Evolutionary conservation across 2,797 vertebrate species (phyloP).

Genomic region (Emydoidea blandingii): DNA sequence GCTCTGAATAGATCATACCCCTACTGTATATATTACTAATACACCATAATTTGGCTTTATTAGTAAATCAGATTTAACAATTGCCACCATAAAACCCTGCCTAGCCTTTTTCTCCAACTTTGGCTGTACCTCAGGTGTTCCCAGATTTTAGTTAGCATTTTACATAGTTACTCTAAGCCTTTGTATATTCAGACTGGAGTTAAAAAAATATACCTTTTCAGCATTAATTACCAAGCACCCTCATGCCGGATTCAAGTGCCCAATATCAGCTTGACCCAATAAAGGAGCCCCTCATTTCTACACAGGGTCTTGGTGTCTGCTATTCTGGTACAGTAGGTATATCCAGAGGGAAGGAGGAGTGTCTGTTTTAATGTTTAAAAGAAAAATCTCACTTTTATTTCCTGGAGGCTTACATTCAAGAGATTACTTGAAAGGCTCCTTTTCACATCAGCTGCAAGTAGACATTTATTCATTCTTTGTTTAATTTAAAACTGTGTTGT

Average conservation of each 20-base stretch:
- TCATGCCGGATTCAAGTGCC: not conserved
- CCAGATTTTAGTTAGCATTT: not conserved
- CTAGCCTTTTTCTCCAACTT: not conserved
- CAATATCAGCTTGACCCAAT: not conserved
- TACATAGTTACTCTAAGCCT: not conserved
- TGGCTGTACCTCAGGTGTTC: not conserved
- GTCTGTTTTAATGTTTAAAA: not conserved
- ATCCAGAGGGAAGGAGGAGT: not conserved
- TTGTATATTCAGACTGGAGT: not conserved
- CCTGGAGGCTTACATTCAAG: not conserved
- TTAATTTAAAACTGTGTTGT: not conserved
- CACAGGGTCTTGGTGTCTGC: not conserved
- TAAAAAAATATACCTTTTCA: not conserved
- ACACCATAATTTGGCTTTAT: not conserved
- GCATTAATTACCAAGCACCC: not conserved
- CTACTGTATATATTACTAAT: not conserved
- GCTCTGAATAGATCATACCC: conserved; percentile 19
- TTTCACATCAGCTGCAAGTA: not conserved
- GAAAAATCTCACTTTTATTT: conserved; percentile 4
- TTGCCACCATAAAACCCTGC: not conserved
- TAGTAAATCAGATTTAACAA: not conserved
- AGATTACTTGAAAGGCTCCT: not conserved
- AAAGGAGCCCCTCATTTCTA: not conserved
- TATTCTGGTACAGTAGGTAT: not conserved
- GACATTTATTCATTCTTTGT: not conserved